A percentile compares a stretch with the other conserved stretches of the same genome.
These are phyloP conservation scores for Tetragonula clypearis DNA, from an alignment of 1,140 invertebrate genomes.

Conservation along the genomic window DNA sequence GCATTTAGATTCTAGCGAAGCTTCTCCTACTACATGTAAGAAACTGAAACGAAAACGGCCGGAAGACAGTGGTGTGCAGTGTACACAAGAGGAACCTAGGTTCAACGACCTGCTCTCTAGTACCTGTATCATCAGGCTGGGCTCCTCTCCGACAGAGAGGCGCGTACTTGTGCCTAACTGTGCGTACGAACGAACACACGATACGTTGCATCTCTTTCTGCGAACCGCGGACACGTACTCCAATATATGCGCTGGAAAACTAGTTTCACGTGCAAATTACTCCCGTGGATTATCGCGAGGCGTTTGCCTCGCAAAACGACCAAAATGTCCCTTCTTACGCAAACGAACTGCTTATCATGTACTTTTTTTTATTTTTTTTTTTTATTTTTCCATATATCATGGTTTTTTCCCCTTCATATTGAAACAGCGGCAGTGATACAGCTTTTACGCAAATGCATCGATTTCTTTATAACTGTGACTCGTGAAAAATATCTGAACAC, in stretches of 20 bases:
- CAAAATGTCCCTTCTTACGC: not conserved
- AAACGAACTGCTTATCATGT: not conserved
- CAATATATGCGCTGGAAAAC: constrained; percentile 47
- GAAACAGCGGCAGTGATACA: not conserved
- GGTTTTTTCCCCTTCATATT: not conserved
- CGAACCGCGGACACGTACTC: not conserved
- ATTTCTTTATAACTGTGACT: no score
- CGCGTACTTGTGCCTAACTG: constrained; percentile 48
- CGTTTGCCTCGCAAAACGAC: constrained; percentile 30
- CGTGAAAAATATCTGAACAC: no score
- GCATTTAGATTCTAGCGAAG: constrained; percentile 39
- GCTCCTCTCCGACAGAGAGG: constrained; percentile 48
- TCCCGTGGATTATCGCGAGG: constrained; percentile 46
- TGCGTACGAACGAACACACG: constrained; percentile 50
- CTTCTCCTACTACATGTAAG: constrained; percentile 51
- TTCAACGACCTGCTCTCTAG: constrained; percentile 64
- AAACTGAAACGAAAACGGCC: constrained; percentile 62
- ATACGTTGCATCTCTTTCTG: constrained; percentile 3
- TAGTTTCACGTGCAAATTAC: constrained; percentile 64
- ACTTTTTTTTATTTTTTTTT: no score
- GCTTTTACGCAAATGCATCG: no score
- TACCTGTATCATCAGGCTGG: constrained; percentile 63
- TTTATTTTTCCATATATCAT: not conserved
- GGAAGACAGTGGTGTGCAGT: constrained; percentile 53
- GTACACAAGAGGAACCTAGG: constrained; percentile 55